Conservation (phyloP, 2,113 vertebrate genomes). For the Lota lota region DNA sequence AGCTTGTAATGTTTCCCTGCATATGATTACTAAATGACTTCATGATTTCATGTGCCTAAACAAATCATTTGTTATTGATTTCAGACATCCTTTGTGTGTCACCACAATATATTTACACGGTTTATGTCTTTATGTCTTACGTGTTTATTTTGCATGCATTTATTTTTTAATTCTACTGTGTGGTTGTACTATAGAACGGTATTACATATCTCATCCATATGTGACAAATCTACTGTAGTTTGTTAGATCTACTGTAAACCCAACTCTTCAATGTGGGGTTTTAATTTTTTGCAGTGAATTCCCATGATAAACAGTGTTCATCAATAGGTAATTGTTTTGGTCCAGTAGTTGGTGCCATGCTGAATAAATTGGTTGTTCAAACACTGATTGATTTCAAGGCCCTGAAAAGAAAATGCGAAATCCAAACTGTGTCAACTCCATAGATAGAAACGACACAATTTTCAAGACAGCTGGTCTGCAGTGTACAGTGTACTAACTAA, state of each 20-base stretch:
- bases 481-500: constrained; percentile 38
- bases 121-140: constrained; percentile 26
- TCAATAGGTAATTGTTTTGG: constrained; percentile 4
- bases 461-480: constrained; percentile 64
- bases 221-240: constrained; percentile 16
- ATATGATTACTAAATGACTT: constrained; percentile 9
- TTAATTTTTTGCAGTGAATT: no score
- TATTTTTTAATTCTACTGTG: constrained; percentile 35
- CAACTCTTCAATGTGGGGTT: constrained; percentile 2
- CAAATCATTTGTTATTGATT: constrained; percentile 26
- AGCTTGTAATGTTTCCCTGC: constrained; percentile 2
- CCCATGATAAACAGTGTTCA: constrained; percentile 31
- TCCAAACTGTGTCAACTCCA: no score
- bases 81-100: constrained; percentile 35
- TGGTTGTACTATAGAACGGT: no score
- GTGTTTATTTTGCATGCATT: constrained; percentile 51
- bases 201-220: constrained; percentile 14
- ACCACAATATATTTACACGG: constrained; percentile 13
- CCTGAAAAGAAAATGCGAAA: neutral
- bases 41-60: constrained; percentile 53
- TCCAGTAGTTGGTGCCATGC: neutral
- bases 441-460: constrained; percentile 7
- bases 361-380: neutral
- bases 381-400: constrained; percentile 16
- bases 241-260: constrained; percentile 19